Conservation (phyloP, 2,888 invertebrate species). For the Ryuthela nishihirai region DNA sequence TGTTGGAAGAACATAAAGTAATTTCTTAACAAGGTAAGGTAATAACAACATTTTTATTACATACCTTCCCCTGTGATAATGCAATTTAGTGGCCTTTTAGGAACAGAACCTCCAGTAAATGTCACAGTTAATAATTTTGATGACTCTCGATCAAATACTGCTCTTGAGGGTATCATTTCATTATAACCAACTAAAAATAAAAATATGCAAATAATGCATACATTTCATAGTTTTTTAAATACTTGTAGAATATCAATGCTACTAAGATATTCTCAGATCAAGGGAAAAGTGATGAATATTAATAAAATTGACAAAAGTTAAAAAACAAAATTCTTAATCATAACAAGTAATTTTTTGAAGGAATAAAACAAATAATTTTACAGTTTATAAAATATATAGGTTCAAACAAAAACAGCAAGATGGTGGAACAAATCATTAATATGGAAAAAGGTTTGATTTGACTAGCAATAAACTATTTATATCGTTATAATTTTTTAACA, state of each 20-base stretch:
- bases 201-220: not conserved
- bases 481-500: too few species aligned
- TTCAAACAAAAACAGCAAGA: too few species aligned
- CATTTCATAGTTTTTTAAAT: not conserved
- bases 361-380: too few species aligned
- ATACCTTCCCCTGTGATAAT: conserved; percentile 26
- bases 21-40: too few species aligned
- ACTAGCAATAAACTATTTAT: too few species aligned
- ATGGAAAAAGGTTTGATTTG: too few species aligned
- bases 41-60: not conserved
- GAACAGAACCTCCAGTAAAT: conserved; percentile 34
- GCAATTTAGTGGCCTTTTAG: conserved; percentile 28
- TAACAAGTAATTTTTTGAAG: too few species aligned
- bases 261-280: not conserved
- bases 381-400: too few species aligned
- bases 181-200: conserved; percentile 22
- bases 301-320: not conserved
- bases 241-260: not conserved
- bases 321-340: too few species aligned
- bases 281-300: not conserved
- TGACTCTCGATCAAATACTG: conserved; percentile 25
- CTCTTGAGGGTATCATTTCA: conserved; percentile 24
- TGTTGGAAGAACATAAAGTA: too few species aligned
- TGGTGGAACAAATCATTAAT: too few species aligned
- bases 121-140: conserved; percentile 19